Conservation (phyloP, 2,113 vertebrate species). For the Zapus hudsonius region DNA sequence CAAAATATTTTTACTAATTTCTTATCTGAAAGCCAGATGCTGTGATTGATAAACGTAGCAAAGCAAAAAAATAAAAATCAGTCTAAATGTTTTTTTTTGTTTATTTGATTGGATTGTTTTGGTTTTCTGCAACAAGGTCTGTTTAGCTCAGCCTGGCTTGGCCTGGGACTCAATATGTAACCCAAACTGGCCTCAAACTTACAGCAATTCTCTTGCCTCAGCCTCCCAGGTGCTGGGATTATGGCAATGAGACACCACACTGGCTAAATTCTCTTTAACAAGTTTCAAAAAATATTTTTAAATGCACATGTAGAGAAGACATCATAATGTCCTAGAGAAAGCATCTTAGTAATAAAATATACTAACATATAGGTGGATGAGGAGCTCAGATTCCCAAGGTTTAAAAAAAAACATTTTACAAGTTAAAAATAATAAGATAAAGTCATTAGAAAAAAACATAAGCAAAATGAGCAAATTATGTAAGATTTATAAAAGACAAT, state of each 20-base stretch:
- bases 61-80: not conserved
- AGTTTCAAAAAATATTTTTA: not conserved
- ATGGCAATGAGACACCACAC: not conserved
- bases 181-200: not conserved
- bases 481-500: not conserved
- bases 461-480: not conserved
- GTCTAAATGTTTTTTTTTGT: not conserved
- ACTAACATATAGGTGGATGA: not conserved
- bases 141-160: no score
- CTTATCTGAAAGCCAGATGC: not conserved
- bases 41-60: not conserved
- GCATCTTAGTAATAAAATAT: not conserved
- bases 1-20: conserved; percentile 2
- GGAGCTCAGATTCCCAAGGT: not conserved
- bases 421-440: not conserved
- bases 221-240: not conserved
- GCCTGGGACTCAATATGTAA: not conserved
- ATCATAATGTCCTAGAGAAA: not conserved
- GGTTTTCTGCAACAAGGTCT: no score
- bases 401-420: not conserved
- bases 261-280: not conserved
- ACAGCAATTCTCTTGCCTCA: not conserved
- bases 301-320: not conserved
- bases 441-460: not conserved
- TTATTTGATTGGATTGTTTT: not conserved